Evolutionary conservation across 2,113 vertebrate species (phyloP).

Genomic region (Talpa occidentalis): DNA sequence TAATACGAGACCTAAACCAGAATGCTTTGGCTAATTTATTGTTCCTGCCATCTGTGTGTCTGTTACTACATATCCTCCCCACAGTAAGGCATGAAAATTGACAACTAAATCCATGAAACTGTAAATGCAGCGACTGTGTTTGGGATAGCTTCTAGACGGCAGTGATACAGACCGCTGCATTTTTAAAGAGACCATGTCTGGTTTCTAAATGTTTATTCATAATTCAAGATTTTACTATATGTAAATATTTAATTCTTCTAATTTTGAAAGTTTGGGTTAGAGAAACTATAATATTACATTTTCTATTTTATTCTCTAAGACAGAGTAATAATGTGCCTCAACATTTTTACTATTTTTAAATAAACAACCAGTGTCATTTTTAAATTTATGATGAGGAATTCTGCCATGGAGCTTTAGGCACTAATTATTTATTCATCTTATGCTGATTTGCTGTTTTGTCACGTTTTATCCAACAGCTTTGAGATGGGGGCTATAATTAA

Average conservation of each 20-base stretch:
- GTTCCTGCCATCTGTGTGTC: background rate
- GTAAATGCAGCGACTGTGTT: background rate
- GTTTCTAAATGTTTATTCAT: background rate
- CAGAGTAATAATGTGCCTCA: background rate
- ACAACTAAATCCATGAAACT: background rate
- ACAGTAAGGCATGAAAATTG: background rate
- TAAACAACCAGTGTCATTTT: slow-evolving; percentile 45
- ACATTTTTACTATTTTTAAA: slow-evolving; percentile 47
- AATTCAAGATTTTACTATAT: background rate
- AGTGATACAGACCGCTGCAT: background rate
- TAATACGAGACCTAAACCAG: background rate
- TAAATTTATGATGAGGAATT: background rate
- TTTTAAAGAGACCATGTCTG: background rate
- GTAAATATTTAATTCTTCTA: slow-evolving; percentile 12
- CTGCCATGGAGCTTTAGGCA: background rate
- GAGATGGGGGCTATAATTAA: slow-evolving; percentile 24
- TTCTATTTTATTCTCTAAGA: slow-evolving; percentile 17
- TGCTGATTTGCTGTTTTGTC: slow-evolving; percentile 43
- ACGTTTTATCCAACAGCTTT: slow-evolving; percentile 24
- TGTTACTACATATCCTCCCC: background rate
- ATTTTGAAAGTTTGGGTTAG: slow-evolving; percentile 29
- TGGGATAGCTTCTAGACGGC: background rate
- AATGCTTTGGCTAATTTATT: background rate
- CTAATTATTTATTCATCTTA: slow-evolving; percentile 45
- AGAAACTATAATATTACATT: background rate